A percentile compares a stretch with the other conserved stretches of the same genome.
phyloP scores from a whole-genome alignment of 2,113 vertebrate genomes.

The Synodontis membranacea region DNA sequence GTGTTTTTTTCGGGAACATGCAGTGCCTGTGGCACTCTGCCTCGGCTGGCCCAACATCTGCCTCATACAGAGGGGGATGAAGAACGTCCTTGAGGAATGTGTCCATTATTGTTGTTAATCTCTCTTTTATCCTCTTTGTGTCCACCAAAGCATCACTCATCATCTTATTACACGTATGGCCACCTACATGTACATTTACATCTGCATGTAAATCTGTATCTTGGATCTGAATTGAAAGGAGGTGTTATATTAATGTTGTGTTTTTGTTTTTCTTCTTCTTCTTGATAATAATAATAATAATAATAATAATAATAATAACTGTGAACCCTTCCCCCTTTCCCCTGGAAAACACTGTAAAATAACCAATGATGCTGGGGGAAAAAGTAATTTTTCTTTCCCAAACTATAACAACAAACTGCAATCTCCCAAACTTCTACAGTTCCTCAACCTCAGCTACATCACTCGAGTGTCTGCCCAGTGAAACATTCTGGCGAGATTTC shows the following conservation, averaged over 20 bases:
- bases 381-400: neutral
- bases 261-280: neutral
- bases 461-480: neutral
- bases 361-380: neutral
- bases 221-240: neutral
- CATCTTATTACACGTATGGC: neutral
- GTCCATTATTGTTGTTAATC: constrained; percentile 61
- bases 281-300: neutral
- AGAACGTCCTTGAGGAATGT: constrained; percentile 72
- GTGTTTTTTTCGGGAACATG: constrained; percentile 70
- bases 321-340: neutral
- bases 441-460: neutral
- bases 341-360: neutral
- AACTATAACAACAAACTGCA: neutral
- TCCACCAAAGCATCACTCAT: constrained; percentile 34
- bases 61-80: constrained; percentile 62
- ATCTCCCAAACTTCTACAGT: neutral
- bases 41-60: constrained; percentile 74
- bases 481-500: neutral
- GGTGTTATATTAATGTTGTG: neutral
- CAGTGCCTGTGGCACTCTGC: constrained; percentile 70
- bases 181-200: neutral
- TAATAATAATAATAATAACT: neutral
- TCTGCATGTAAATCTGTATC: neutral
- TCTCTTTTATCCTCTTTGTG: constrained; percentile 43